phyloP scores from a whole-genome alignment of 2,797 vertebrate genomes.

The Anas georgica region DNA sequence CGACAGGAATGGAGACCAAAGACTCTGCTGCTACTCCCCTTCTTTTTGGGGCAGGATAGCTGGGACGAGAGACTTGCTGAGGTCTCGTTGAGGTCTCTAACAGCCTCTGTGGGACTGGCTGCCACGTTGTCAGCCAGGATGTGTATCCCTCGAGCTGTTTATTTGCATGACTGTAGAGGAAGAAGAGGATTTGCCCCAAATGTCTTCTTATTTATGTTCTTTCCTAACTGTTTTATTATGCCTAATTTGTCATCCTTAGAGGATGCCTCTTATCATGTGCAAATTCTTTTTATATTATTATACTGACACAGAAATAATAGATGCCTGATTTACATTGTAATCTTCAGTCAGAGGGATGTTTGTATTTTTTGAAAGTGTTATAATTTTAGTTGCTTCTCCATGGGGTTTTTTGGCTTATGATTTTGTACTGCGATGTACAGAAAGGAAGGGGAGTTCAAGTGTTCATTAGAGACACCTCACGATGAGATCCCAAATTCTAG shows the following conservation, averaged over 20 bases:
- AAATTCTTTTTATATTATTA: conserved; percentile 68
- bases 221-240: conserved; percentile 47
- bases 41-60: background rate
- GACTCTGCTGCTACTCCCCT: background rate
- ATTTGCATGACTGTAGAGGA: conserved; percentile 15
- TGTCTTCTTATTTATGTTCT: conserved; percentile 54
- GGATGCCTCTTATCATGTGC: conserved; percentile 47
- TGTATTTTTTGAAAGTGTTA: conserved; percentile 60
- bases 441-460: background rate
- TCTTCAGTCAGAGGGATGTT: conserved; percentile 41
- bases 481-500: conserved; percentile 19
- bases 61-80: background rate
- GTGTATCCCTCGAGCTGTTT: background rate
- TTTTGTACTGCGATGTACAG: background rate
- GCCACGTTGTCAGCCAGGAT: background rate
- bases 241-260: conserved; percentile 58
- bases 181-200: conserved; percentile 50
- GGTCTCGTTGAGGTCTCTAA: background rate
- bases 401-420: conserved; percentile 27
- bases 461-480: background rate
- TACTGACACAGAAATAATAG: conserved; percentile 64
- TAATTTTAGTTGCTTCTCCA: conserved; percentile 53
- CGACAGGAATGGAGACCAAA: accelerated
- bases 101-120: background rate
- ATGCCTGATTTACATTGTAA: conserved; percentile 62